Base-by-base conservation (phyloP, 2,113 vertebrate genomes). In the Chaetura pelagica region DNA sequence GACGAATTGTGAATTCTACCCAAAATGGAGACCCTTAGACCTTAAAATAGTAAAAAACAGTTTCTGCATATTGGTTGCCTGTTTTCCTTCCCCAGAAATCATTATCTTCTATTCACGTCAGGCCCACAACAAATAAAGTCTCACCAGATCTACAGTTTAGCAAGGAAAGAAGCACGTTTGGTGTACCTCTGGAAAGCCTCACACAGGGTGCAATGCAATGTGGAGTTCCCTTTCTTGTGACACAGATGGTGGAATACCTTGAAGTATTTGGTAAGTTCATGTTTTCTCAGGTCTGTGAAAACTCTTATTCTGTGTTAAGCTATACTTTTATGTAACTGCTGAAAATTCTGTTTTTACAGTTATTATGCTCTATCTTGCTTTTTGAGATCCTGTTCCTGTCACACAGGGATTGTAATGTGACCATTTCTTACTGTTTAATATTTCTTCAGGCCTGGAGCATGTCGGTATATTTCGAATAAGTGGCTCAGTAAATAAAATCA, bases 231-330 rank as follows among this genome's bases (percentile, higher is more conserved):
- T 87, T 94, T 55, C 92, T 98, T 38, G 91, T 99, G 26, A 87
- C 82, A 84, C 93, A 98, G 78, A 98, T 98, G 97, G 98, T 99
- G 78, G 97, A 98, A 64, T 98, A 98, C 91, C 95, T 99, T 38
- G 97, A 98, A 84, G 89, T 68, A 11, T 96, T 98, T 62, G 98
- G 98, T 98, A 96, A 95, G 57, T 40, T 72, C 2, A 0, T 15
- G 4, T 69, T 89, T 86, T 80, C 27, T 35, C 21, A 78, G 0
- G 18, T n/a, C 42, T 82, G 52, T 86, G 17, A 49, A 93, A 81
- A 57, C 4, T 24, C 16, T 24, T 78, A 6, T 21, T 55, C 30
- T 73, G 80, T 64, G 14, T 63, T 80, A 58, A 68, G 8, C 26
- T 58, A 30, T 72, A 21, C 23, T 84, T 82, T 54, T 35, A 34